phyloP scores from a whole-genome alignment of 1,140 invertebrate species.

The Alviniconcha marisindica region DNA sequence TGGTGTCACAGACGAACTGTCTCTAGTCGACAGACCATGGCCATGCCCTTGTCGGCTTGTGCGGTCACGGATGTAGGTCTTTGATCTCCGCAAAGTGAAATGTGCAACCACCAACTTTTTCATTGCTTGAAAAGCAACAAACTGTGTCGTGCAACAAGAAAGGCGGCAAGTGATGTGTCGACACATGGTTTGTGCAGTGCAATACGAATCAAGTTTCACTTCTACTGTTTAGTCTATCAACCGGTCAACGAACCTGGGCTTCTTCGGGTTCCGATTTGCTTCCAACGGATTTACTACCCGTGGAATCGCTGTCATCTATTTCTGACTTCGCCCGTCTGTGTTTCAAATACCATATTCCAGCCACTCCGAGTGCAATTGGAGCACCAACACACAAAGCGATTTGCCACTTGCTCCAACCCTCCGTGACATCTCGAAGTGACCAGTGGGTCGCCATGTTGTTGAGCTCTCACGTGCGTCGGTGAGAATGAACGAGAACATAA shows the following conservation, averaged over 20 bases:
- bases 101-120: too few relatives aligned
- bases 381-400: constrained; percentile 87
- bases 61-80: too few relatives aligned
- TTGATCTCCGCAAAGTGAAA: too few relatives aligned
- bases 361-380: constrained; percentile 86
- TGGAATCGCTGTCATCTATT: constrained; percentile 43
- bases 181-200: too few relatives aligned
- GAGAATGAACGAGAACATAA: constrained; percentile 29
- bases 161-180: too few relatives aligned
- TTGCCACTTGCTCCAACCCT: constrained; percentile 82
- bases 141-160: too few relatives aligned
- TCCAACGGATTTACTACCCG: constrained; percentile 7
- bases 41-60: too few relatives aligned
- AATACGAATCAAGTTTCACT: constrained; percentile 4
- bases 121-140: too few relatives aligned
- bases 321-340: constrained; percentile 55
- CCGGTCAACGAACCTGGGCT: constrained; percentile 31
- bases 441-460: constrained; percentile 57
- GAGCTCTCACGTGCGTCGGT: constrained; percentile 30
- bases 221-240: too few relatives aligned
- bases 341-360: constrained; percentile 87
- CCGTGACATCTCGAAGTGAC: constrained; percentile 47
- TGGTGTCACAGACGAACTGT: too few relatives aligned
- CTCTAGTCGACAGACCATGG: too few relatives aligned
- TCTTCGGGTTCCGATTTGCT: constrained; percentile 23